Evolutionary conservation across 1,140 invertebrate species (phyloP), one percentile per base, ranked within the genome.

Genomic region (Brachionus plicatilis): DNA sequence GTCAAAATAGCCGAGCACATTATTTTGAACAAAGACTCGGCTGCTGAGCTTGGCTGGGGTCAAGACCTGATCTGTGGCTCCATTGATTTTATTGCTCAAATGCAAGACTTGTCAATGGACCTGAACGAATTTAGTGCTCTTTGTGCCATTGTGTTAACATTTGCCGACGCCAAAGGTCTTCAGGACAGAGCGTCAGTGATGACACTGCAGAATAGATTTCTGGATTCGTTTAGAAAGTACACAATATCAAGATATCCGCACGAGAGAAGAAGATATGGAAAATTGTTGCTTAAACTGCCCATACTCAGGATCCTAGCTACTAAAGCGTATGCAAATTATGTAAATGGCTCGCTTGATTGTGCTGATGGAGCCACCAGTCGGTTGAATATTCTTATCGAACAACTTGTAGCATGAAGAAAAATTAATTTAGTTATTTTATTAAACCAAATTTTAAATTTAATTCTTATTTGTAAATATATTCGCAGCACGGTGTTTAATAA

Each of bases 51-150:
- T 1, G 79, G 79, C n/a, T 82, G 79, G 79, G 79, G 79, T 6
- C 79, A 82, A 68, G 79, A 82, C 41, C 45, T 82, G 17, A 82
- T 82, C 43, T 82, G 79, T 41, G 79, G 79, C 24, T 82, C 79
- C 20, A 82, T 82, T 65, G 79, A 82, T 27, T 82, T 82, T 37
- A 82, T 82, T 37, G 79, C 79, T 65, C 79, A 82, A 82, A 82
- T 82, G 79, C 79, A 82, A 65, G 79, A 82, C 20, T 20, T 82
- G 9, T 43, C 53, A 41, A 82, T 82, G 79, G 79, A 82, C 45
- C 20, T 68, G 33, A 82, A 82, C 27, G 79, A 82, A 47, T 82
- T 65, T 20, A 82, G 79, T n/a, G 79, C 79, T 82, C 41, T 82
- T 6, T 82, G 79, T 17, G 79, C 79, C 12, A 82, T 82, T 29